These are phyloP conservation scores for Clarias laeviceps DNA, from an alignment of 2,797 vertebrate genomes.

Conservation along the genomic window DNA sequence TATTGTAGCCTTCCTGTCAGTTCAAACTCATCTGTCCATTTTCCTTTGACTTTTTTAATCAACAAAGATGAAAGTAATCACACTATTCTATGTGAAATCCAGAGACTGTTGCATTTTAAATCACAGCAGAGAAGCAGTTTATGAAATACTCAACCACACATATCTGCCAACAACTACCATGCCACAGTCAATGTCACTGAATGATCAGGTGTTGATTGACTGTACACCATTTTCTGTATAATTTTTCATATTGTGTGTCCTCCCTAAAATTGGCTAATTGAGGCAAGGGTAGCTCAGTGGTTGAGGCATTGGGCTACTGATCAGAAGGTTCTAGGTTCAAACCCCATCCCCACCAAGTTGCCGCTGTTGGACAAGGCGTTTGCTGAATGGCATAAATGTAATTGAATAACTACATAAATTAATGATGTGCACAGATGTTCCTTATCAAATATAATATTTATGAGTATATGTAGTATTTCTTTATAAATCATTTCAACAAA, in stretches of 20 bases:
- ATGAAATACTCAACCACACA: not conserved
- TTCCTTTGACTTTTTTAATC: not conserved
- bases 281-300: too few relatives aligned
- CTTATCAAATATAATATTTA: not conserved
- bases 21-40: not conserved
- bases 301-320: too few relatives aligned
- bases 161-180: not conserved
- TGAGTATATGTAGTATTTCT: not conserved
- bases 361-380: too few relatives aligned
- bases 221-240: not conserved
- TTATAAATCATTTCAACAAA: not conserved
- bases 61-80: not conserved
- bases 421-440: not conserved
- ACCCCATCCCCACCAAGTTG: too few relatives aligned
- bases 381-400: too few relatives aligned
- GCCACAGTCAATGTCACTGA: not conserved
- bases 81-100: not conserved
- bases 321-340: too few relatives aligned
- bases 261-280: not conserved
- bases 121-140: not conserved
- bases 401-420: not conserved
- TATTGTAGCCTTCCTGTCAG: not conserved
- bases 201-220: not conserved
- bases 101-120: too few relatives aligned
- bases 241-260: not conserved